Evolutionary conservation across 2,113 vertebrate species (phyloP).

Genomic region (Rhabdomys dilectus): DNA sequence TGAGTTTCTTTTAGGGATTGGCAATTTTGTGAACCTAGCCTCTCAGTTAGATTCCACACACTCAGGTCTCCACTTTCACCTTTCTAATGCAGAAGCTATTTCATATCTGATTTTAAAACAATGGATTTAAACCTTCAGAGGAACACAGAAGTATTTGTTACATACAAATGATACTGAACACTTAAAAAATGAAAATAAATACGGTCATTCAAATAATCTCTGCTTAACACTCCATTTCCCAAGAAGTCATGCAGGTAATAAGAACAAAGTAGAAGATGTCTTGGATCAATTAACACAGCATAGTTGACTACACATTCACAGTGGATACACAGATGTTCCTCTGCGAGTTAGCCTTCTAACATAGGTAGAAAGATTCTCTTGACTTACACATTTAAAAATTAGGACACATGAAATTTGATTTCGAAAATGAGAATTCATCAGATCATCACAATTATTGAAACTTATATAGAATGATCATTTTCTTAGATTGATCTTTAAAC

Average conservation of each 20-base stretch:
- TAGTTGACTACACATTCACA: constrained; percentile 31
- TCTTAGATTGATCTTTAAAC: neutral
- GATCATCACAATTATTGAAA: constrained; percentile 27
- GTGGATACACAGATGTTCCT: constrained; percentile 42
- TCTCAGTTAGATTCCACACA: neutral
- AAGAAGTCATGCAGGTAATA: constrained; percentile 72
- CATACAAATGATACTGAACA: constrained; percentile 39
- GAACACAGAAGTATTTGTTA: constrained; percentile 6
- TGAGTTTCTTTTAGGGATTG: neutral
- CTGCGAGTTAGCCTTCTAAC: constrained; percentile 11
- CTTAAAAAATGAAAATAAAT: constrained; percentile 66
- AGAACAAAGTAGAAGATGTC: constrained; percentile 54
- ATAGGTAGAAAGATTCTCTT: neutral
- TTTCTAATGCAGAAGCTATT: neutral
- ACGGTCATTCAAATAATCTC: constrained; percentile 32
- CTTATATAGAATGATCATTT: neutral
- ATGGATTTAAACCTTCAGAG: neutral
- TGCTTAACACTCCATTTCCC: constrained; percentile 66
- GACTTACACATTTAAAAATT: constrained; percentile 17
- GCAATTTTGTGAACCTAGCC: neutral
- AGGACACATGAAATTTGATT: neutral
- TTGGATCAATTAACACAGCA: constrained; percentile 54
- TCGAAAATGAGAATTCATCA: constrained; percentile 13
- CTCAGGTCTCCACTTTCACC: neutral
- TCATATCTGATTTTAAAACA: neutral